Evolutionary conservation across 92 coral and sea anemone species (phyloP), one percentile per base, ranked within the genome.

Genomic region (Palythoa caribaeorum): DNA sequence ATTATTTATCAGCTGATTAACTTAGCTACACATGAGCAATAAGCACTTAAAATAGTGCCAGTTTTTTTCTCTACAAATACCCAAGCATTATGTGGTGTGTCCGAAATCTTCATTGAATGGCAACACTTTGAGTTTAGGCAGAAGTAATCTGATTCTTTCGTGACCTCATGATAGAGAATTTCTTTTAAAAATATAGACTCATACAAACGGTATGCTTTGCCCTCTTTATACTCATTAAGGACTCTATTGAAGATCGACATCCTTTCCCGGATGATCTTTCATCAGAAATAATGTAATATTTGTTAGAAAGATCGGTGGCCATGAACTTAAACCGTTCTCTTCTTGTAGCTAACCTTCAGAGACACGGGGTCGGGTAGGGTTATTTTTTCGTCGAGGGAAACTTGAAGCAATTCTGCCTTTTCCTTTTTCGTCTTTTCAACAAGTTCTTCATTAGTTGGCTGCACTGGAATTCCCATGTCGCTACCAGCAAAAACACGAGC

Each of bases 401-500:
- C 9, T 53, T 51, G 71, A 0, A 86, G 57, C 3, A 86, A 20
- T 38, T 86, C 47, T 59, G 51, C n/a, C 74, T 38, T 84, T 48
- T 84, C 88, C 8, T 35, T 9, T 53, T 81, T 62, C 6, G 88
- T 57, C 37, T 17, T 37, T 13, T 40, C 13, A 68, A 90, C 76
- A 21, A 38, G 57, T 73, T 90, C 91, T 47, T 87, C 71, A 14
- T 83, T 87, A 6, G 91, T 87, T 19, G 95, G 85, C 48, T 77
- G 36, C 12, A 85, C 53, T 39, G 55, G 78, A 19, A 92, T 87
- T 3, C 92, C 92, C 94, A 92, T 92, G n/a, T 92, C 92, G 8
- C 87, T 17, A 13, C 90, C 89, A 28, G 91, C 91, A 87, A 90
- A 92, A n/a, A 92, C 91, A 51, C 93, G 87, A 48, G 92, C 94